These are phyloP conservation scores for Craseonycteris thonglongyai DNA, from an alignment of 2,113 vertebrate species.

Conservation along the genomic window DNA sequence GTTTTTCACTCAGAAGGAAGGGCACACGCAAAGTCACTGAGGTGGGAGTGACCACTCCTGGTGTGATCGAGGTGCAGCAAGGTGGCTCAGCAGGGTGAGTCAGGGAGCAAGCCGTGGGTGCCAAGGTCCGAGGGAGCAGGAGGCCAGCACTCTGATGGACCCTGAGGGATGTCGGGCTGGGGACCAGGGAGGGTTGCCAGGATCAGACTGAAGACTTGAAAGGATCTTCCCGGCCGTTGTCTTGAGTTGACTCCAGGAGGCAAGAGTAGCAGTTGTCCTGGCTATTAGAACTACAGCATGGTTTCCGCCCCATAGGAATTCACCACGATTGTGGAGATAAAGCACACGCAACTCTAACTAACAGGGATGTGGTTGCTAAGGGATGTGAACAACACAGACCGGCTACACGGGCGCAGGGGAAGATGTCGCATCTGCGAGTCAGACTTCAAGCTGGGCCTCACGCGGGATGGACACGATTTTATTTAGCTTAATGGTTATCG, in stretches of 20 bases:
- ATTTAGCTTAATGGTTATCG: background rate
- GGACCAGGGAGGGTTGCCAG: background rate
- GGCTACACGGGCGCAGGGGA: background rate
- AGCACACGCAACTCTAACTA: background rate
- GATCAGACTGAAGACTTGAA: background rate
- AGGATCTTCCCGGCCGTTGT: background rate
- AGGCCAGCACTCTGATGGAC: background rate
- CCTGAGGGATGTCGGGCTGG: background rate
- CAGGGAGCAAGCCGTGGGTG: background rate
- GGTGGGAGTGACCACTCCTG: background rate
- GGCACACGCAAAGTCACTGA: background rate
- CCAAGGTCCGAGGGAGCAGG: background rate
- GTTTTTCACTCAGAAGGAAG: background rate
- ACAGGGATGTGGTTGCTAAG: constrained; percentile 35
- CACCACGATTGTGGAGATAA: constrained; percentile 41
- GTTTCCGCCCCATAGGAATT: constrained; percentile 58
- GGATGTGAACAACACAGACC: background rate
- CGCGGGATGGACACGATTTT: background rate
- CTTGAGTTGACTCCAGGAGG: background rate
- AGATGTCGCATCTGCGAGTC: background rate
- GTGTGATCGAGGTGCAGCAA: background rate
- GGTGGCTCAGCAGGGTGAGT: background rate
- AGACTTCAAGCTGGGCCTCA: background rate
- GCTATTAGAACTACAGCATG: background rate
- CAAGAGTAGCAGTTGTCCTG: background rate